Evolutionary conservation across 2,888 invertebrate species (phyloP).

Genomic region (Phytoseiulus persimilis): DNA sequence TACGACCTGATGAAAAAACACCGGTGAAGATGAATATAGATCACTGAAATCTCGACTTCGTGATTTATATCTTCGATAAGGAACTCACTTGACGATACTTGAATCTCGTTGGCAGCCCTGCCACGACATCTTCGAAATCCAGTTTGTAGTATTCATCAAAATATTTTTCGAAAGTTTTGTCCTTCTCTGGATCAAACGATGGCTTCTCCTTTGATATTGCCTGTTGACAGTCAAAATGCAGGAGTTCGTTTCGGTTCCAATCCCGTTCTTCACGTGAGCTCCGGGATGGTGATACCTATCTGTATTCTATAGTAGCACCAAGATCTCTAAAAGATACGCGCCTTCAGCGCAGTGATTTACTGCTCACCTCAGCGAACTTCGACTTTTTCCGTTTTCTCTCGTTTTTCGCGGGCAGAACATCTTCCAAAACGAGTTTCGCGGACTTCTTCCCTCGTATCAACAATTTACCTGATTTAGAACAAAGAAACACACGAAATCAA

Average conservation of each 20-base stretch:
- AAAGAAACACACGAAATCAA: background rate
- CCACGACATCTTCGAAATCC: slow-evolving; percentile 91
- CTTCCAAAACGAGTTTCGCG: slow-evolving; percentile 42
- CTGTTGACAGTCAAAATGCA: slow-evolving; percentile 43
- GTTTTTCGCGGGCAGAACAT: slow-evolving; percentile 18
- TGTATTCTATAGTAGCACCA: too few relatives aligned
- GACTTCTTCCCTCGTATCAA: slow-evolving; percentile 41
- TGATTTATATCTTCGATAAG: too few relatives aligned
- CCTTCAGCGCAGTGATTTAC: too few relatives aligned
- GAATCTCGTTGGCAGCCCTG: slow-evolving; percentile 69
- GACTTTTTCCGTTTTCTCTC: slow-evolving; percentile 54
- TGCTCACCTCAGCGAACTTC: slow-evolving; percentile 65
- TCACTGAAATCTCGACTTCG: background rate
- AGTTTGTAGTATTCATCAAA: slow-evolving; percentile 89
- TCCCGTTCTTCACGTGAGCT: too few relatives aligned
- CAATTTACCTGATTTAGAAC: background rate
- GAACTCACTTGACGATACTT: slow-evolving; percentile 70
- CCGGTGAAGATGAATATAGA: background rate
- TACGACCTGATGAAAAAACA: slow-evolving; percentile 52
- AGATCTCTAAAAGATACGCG: too few relatives aligned
- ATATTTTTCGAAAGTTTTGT: slow-evolving; percentile 71
- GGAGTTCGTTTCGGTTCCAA: too few relatives aligned
- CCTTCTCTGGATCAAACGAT: slow-evolving; percentile 42
- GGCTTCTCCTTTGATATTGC: slow-evolving; percentile 38
- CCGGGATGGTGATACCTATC: too few relatives aligned